phyloP scores from a whole-genome alignment of 1,140 invertebrate species.

The Phymorhynchus buccinoides region DNA sequence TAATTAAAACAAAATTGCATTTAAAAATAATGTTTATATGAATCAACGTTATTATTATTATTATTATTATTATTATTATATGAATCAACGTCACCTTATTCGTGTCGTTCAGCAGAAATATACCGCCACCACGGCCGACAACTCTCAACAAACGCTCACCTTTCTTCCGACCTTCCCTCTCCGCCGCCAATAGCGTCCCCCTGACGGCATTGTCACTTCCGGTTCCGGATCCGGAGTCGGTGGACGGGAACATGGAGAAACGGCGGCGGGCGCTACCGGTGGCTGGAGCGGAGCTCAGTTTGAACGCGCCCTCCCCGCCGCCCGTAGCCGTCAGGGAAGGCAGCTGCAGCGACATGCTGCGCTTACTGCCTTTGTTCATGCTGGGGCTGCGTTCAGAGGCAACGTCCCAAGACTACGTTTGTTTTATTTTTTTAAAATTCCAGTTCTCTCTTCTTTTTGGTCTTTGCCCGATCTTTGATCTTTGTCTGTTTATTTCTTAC shows the following conservation, averaged over 20 bases:
- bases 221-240: not conserved
- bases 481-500: no score
- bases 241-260: constrained; percentile 6
- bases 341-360: not conserved
- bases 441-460: not conserved
- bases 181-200: not conserved
- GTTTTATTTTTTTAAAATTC: not conserved
- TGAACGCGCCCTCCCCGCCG: not conserved
- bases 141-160: not conserved
- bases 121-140: not conserved
- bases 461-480: not conserved
- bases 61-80: no score
- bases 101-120: no score
- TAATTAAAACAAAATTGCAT: no score
- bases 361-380: not conserved
- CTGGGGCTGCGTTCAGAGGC: not conserved
- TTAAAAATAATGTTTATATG: no score
- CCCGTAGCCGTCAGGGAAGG: not conserved
- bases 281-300: not conserved
- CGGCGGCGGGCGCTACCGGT: not conserved
- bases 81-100: no score
- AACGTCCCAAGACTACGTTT: no score
- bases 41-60: no score
- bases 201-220: no score
- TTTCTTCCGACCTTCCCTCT: not conserved